phyloP scores from a whole-genome alignment of 2,113 vertebrate species.

The Loxodonta africana region DNA sequence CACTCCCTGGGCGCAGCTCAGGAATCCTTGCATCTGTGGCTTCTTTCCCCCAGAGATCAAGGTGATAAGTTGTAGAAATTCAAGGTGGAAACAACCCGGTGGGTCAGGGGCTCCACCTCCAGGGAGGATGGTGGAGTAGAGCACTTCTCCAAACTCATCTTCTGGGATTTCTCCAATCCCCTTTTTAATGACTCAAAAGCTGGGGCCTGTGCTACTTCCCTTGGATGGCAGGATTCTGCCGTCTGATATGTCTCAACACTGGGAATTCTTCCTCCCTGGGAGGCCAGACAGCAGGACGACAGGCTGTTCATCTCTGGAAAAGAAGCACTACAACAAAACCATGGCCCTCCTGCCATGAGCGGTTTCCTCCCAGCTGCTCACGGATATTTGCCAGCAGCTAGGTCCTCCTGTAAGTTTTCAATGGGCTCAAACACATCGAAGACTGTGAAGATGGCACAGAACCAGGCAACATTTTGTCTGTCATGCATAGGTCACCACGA shows the following conservation, averaged over 20 bases:
- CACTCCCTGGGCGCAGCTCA: neutral
- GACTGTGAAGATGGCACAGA: neutral
- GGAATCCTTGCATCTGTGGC: neutral
- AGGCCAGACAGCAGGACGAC: constrained; percentile 1
- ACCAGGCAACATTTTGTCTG: neutral
- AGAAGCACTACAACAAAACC: neutral
- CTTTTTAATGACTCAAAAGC: neutral
- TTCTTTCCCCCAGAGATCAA: constrained; percentile 14
- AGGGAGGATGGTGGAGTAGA: neutral
- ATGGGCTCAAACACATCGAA: neutral
- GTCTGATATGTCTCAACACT: neutral
- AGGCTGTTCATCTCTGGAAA: neutral
- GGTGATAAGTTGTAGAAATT: neutral
- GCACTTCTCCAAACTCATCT: neutral
- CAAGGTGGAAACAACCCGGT: neutral
- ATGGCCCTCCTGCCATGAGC: neutral
- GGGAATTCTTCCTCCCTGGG: neutral
- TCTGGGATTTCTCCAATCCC: neutral
- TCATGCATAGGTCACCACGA: neutral
- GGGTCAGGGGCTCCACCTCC: neutral
- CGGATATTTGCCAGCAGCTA: neutral
- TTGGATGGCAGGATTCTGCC: neutral
- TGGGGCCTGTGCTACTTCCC: neutral
- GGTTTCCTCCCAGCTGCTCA: neutral
- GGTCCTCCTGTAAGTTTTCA: neutral